Evolutionary conservation across 2,888 invertebrate genomes (phyloP), one percentile per base, ranked within the genome.

Genomic region (Blastobasis lacticolella): DNA sequence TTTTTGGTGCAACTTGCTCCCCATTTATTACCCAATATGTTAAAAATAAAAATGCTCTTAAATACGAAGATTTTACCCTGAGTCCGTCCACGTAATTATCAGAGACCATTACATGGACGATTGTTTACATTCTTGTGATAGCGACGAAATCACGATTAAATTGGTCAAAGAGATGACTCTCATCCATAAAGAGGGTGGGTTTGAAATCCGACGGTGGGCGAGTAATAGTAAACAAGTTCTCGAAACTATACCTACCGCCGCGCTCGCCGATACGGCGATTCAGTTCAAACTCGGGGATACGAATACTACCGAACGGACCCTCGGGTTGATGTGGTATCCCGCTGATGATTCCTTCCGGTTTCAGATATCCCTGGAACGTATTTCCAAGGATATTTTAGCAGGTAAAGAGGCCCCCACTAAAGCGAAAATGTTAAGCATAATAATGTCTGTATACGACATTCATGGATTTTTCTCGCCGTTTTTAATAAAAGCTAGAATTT

Each of bases 1-100:
- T 60, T 5, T 59, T 59, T 47, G 57, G 59, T 5, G 57, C 57
- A 5, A 62, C 52, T 5, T 58, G 57, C 45, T 63, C 58, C 4
- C 60, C 57, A 6, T 61, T 61, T 10, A 56, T 60, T 37, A 57
- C 61, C 9, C 59, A 60, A 36, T 58, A 56, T 45, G 57, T 62
- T 23, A 59, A 54, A 54, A 59, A 60, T 53, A 59, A 57, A 54
- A 62, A 62, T 45, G 59, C 60, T 5, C 6, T 46, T 7, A 54
- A 50, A 43, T 60, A 52, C 46, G 42, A 55, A 9, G 54, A 56
- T 8, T 54, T 8, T 43, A 50, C n/a, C 57, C 59, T 3, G 57
- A 57, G 8, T 56, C 58, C 6, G 57, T 56, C 5, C 40, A 54
- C 10, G 57, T 54, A 6, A 60, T 60, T 42, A 40, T 55, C n/a